A percentile compares a stretch with the other conserved stretches of the same genome.
phyloP scores from a whole-genome alignment of 2,797 vertebrate genomes.

The Octomys mimax region DNA sequence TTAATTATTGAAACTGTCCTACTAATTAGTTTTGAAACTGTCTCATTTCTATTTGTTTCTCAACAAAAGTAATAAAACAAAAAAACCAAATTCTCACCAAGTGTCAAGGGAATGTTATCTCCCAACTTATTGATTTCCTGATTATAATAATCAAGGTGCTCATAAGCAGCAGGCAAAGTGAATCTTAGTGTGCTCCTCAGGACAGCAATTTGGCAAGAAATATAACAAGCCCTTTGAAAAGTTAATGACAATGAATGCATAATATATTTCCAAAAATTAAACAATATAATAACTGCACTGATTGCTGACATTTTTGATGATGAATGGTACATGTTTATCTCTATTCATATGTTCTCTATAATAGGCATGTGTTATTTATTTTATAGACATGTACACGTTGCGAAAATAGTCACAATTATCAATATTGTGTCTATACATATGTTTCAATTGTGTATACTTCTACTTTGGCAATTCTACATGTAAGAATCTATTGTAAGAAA shows the following conservation, averaged over 20 bases:
- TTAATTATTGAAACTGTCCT: no score
- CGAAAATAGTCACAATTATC: no score
- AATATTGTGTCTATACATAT: neutral
- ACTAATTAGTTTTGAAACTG: no score
- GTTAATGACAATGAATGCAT: neutral
- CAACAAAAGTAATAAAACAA: no score
- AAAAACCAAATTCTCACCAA: slow-evolving; percentile 23
- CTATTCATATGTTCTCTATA: slow-evolving; percentile 1
- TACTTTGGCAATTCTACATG: slow-evolving; percentile 42
- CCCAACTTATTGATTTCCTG: slow-evolving; percentile 29
- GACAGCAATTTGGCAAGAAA: slow-evolving; percentile 40
- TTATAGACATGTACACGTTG: no score
- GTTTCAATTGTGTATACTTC: slow-evolving; percentile 51
- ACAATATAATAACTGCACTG: neutral
- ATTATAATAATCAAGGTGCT: slow-evolving; percentile 34
- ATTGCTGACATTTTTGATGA: neutral
- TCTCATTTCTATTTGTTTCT: no score
- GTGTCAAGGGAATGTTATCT: neutral
- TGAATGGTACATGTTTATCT: neutral
- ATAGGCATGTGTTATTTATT: neutral
- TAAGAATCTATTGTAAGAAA: slow-evolving; percentile 59
- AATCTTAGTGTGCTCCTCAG: neutral
- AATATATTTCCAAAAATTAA: slow-evolving; percentile 48
- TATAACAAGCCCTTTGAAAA: slow-evolving; percentile 42
- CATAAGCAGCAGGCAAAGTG: neutral